Conservation (phyloP, 2,888 invertebrate genomes). For the Agonopterix alstromeriana region DNA sequence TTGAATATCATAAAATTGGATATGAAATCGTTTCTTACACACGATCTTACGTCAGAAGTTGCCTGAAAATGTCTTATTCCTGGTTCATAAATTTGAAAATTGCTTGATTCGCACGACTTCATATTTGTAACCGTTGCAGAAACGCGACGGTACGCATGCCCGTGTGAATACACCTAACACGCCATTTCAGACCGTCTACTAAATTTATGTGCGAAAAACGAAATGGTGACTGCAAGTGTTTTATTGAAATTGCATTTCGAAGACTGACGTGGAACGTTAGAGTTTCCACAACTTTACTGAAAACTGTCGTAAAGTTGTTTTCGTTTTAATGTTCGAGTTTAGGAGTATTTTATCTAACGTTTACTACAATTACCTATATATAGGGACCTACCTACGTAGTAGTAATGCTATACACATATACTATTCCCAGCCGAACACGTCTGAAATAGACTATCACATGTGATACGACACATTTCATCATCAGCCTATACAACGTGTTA, state of each 20-base stretch:
- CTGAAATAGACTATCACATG: no score
- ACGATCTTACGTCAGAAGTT: no score
- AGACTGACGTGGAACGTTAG: background rate
- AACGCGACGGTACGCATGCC: background rate
- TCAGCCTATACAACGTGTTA: no score
- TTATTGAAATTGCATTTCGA: slow-evolving; percentile 22
- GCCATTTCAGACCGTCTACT: background rate
- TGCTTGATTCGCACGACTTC: no score
- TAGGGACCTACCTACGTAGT: no score
- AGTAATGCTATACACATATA: no score
- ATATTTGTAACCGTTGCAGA: no score
- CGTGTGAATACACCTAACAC: background rate
- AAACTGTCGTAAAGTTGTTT: slow-evolving; percentile 8
- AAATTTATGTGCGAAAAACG: slow-evolving; percentile 31
- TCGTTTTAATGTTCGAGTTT: background rate
- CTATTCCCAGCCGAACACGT: no score
- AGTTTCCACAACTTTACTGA: slow-evolving; percentile 3
- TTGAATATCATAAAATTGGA: background rate
- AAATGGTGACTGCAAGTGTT: slow-evolving; percentile 19
- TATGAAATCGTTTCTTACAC: background rate
- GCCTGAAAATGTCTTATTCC: no score
- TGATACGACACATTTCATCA: no score
- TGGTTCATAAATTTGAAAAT: no score
- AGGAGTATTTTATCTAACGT: slow-evolving; percentile 5
- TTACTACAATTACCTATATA: background rate